These are phyloP conservation scores for Saccopteryx bilineata DNA, from an alignment of 2,113 vertebrate species.

Conservation along the genomic window DNA sequence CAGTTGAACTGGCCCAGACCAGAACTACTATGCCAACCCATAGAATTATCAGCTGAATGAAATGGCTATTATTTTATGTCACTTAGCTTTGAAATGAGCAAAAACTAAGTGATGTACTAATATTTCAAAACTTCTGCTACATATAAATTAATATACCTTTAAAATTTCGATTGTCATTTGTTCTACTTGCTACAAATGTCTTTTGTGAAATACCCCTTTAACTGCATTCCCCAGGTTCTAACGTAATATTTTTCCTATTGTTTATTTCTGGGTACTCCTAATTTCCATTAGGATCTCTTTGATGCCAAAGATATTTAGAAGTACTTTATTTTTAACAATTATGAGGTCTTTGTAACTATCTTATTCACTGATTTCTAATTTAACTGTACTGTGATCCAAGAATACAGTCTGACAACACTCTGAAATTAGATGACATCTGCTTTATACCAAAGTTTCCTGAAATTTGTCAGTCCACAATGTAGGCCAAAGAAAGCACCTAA, in stretches of 20 bases:
- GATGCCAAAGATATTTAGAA: conserved; percentile 1
- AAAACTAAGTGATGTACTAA: conserved; percentile 8
- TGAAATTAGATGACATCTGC: neutral
- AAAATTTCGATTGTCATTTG: neutral
- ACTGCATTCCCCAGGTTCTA: neutral
- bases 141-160: neutral
- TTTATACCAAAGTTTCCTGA: neutral
- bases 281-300: neutral
- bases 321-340: conserved; percentile 28
- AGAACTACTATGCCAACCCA: neutral
- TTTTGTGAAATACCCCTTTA: neutral
- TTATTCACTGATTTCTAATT: conserved; percentile 39
- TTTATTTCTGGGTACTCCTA: conserved; percentile 6
- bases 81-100: neutral
- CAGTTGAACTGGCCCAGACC: neutral
- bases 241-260: neutral
- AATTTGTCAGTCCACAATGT: neutral
- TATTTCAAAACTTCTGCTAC: conserved; percentile 29
- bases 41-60: neutral
- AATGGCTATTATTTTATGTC: neutral
- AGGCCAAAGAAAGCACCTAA: neutral
- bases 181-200: conserved; percentile 19
- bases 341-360: neutral
- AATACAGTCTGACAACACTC: neutral
- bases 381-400: conserved; percentile 13